Conservation (phyloP, 2,888 invertebrate species). For the Cephus nigrinus region DNA sequence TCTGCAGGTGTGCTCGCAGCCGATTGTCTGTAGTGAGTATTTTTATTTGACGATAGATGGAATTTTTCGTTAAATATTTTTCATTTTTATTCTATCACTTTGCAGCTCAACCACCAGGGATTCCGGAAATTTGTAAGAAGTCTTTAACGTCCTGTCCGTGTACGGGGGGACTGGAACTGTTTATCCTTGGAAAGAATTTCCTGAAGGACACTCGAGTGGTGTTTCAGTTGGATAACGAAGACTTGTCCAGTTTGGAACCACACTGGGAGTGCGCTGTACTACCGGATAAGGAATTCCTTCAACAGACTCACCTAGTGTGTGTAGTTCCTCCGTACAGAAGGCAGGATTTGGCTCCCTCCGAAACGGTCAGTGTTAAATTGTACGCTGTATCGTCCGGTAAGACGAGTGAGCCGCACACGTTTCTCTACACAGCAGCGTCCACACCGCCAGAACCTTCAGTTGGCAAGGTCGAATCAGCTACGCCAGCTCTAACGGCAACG, state of each 20-base stretch:
- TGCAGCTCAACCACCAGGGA: slow-evolving; percentile 90
- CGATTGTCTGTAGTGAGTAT: slow-evolving; percentile 91
- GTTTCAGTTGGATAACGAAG: slow-evolving; percentile 72
- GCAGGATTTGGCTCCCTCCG: slow-evolving; percentile 72
- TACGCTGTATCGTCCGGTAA: slow-evolving; percentile 87
- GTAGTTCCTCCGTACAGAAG: slow-evolving; percentile 83
- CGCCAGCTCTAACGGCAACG: slow-evolving; percentile 56
- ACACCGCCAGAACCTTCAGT: slow-evolving; percentile 53
- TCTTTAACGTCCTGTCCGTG: slow-evolving; percentile 84
- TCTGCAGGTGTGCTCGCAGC: slow-evolving; percentile 88
- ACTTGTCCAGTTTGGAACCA: slow-evolving; percentile 67
- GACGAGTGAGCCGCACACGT: slow-evolving; percentile 86
- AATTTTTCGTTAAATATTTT: not conserved
- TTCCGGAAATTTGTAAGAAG: slow-evolving; percentile 92
- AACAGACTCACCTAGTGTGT: slow-evolving; percentile 90
- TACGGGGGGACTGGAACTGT: slow-evolving; percentile 84
- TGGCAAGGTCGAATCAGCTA: slow-evolving; percentile 52
- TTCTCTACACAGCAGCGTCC: slow-evolving; percentile 76
- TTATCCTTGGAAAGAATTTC: slow-evolving; percentile 92
- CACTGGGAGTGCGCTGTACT: slow-evolving; percentile 85
- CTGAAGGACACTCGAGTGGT: slow-evolving; percentile 89
- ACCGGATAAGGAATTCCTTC: slow-evolving; percentile 90
- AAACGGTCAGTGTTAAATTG: slow-evolving; percentile 80
- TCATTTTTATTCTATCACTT: slow-evolving; percentile 34
- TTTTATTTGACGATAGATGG: not conserved